Conservation (phyloP, 2,797 vertebrate genomes). For the Lates japonicus region DNA sequence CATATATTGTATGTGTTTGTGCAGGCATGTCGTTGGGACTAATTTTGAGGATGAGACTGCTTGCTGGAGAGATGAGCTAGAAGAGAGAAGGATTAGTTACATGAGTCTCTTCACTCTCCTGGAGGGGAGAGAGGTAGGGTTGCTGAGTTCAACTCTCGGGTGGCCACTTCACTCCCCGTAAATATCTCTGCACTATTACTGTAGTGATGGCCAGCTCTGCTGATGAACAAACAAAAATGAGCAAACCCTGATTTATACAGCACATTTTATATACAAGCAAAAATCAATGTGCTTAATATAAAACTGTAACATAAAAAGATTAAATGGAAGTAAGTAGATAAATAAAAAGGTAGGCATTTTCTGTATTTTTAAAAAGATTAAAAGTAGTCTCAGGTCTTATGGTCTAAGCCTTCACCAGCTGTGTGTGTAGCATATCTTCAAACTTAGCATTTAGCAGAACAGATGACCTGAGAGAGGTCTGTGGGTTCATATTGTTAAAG, state of each 20-base stretch:
- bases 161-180: slow-evolving; percentile 41
- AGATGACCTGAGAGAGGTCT: slow-evolving; percentile 18
- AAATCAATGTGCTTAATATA: slow-evolving; percentile 27
- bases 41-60: slow-evolving; percentile 62
- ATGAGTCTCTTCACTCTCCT: slow-evolving; percentile 44
- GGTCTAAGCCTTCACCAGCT: not conserved
- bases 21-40: slow-evolving; percentile 66
- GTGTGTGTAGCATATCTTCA: not conserved
- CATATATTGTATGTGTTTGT: slow-evolving; percentile 60
- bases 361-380: slow-evolving; percentile 11
- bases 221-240: slow-evolving; percentile 27
- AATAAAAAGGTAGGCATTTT: slow-evolving; percentile 22
- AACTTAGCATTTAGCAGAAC: slow-evolving; percentile 13
- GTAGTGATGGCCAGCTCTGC: slow-evolving; percentile 43
- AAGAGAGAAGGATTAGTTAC: slow-evolving; percentile 43
- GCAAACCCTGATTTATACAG: slow-evolving; percentile 30
- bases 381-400: not conserved
- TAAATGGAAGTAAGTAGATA: slow-evolving; percentile 15
- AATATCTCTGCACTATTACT: slow-evolving; percentile 55
- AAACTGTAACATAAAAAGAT: slow-evolving; percentile 22
- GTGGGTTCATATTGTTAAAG: slow-evolving; percentile 17
- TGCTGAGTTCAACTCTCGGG: slow-evolving; percentile 66
- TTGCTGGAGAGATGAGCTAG: slow-evolving; percentile 51
- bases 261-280: slow-evolving; percentile 3
- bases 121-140: slow-evolving; percentile 29